phyloP scores from a whole-genome alignment of 2,113 vertebrate genomes.

The Cynocephalus volans region DNA sequence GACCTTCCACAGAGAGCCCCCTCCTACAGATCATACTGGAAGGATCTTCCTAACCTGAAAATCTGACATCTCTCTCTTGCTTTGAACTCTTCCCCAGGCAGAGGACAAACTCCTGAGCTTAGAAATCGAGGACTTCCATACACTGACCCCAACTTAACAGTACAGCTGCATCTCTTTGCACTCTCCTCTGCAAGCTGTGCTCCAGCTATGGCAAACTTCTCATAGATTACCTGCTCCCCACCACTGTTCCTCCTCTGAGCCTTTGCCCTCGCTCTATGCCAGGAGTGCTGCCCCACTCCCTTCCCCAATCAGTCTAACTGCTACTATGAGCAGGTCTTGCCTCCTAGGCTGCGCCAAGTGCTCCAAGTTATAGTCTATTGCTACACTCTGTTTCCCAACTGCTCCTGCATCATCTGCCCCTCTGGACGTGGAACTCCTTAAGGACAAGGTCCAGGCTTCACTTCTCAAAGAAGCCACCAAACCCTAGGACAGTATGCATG shows the following conservation, averaged over 20 bases:
- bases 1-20: neutral
- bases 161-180: neutral
- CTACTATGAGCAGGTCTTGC: neutral
- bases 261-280: neutral
- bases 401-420: neutral
- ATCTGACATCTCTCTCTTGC: neutral
- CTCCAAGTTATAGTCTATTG: neutral
- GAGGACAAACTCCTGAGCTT: neutral
- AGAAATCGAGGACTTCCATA: neutral
- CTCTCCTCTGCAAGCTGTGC: neutral
- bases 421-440: neutral
- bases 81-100: neutral
- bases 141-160: neutral
- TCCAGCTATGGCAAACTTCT: neutral
- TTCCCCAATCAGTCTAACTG: neutral
- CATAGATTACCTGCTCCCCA: neutral
- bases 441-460: neutral
- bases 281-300: neutral
- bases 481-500: neutral
- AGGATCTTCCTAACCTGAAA: neutral
- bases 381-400: neutral
- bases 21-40: neutral
- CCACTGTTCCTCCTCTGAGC: neutral
- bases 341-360: neutral
- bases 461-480: neutral